These are phyloP conservation scores for Cyanistes caeruleus DNA, from an alignment of 2,113 vertebrate genomes.

Conservation along the genomic window DNA sequence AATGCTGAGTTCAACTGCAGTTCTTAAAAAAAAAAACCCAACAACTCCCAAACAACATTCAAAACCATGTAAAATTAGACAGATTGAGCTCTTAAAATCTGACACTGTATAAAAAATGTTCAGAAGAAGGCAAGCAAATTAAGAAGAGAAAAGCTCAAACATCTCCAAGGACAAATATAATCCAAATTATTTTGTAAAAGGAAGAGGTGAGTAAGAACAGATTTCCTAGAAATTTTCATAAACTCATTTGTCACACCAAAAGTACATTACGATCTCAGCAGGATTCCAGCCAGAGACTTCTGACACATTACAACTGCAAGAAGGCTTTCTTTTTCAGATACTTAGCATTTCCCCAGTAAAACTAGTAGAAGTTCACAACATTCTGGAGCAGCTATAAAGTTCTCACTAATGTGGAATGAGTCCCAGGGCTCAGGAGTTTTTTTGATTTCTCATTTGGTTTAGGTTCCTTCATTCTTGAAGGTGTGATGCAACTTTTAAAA, in stretches of 20 bases:
- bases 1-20: background rate
- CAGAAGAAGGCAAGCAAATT: background rate
- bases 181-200: conserved; percentile 24
- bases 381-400: conserved; percentile 8
- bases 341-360: conserved; percentile 34
- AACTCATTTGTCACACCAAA: conserved; percentile 54
- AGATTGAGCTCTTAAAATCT: background rate
- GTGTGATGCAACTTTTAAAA: conserved; percentile 16
- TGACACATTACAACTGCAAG: conserved; percentile 46
- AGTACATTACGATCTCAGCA: conserved; percentile 5
- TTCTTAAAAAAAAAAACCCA: background rate
- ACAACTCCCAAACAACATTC: background rate
- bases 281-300: conserved; percentile 48
- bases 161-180: conserved; percentile 22
- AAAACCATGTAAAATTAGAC: background rate
- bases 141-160: background rate
- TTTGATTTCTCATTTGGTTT: background rate
- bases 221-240: conserved; percentile 39
- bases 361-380: conserved; percentile 29
- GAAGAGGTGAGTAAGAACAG: conserved; percentile 14
- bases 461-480: background rate
- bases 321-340: conserved; percentile 49
- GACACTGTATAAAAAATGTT: background rate
- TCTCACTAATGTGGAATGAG: background rate
- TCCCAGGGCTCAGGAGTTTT: background rate